Percentiles rank a stretch among this genome's conserved stretches.
phyloP scores from a whole-genome alignment of 1,140 invertebrate species.

The Sarcophaga peregrina region DNA sequence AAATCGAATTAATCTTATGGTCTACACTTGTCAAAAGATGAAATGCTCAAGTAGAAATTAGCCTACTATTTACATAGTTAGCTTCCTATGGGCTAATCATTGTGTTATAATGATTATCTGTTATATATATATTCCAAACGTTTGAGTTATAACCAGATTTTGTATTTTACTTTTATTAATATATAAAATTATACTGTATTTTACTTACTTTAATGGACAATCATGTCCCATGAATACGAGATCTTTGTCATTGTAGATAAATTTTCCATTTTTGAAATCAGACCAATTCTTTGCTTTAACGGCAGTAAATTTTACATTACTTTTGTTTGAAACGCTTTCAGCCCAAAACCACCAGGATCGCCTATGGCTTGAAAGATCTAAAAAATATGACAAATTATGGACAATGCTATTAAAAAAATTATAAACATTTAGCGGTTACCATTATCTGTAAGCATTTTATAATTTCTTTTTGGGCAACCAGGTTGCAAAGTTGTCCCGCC shows the following conservation, averaged over 20 bases:
- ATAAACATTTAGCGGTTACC: constrained; percentile 44
- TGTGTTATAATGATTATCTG: not conserved
- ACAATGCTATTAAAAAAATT: not conserved
- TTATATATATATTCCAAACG: not conserved
- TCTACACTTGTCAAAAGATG: too few species aligned
- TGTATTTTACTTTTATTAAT: not conserved
- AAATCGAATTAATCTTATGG: too few species aligned
- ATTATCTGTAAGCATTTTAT: constrained; percentile 62
- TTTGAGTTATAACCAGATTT: not conserved
- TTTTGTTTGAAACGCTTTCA: constrained; percentile 69
- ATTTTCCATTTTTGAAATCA: constrained; percentile 65
- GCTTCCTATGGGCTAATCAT: constrained; percentile 27
- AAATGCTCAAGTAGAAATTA: too few species aligned
- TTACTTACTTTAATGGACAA: constrained; percentile 58
- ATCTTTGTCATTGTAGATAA: constrained; percentile 43
- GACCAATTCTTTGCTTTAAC: constrained; percentile 64
- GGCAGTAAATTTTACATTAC: constrained; percentile 67
- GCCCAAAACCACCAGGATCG: constrained; percentile 73
- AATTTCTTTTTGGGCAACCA: constrained; percentile 68
- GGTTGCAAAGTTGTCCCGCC: constrained; percentile 71
- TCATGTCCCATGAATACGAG: constrained; percentile 61
- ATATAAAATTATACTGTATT: not conserved
- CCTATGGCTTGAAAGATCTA: constrained; percentile 75
- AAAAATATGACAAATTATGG: constrained; percentile 34
- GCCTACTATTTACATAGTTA: too few species aligned